These are phyloP conservation scores for Eilema caniola DNA, from an alignment of 2,888 invertebrate genomes.

Conservation along the genomic window DNA sequence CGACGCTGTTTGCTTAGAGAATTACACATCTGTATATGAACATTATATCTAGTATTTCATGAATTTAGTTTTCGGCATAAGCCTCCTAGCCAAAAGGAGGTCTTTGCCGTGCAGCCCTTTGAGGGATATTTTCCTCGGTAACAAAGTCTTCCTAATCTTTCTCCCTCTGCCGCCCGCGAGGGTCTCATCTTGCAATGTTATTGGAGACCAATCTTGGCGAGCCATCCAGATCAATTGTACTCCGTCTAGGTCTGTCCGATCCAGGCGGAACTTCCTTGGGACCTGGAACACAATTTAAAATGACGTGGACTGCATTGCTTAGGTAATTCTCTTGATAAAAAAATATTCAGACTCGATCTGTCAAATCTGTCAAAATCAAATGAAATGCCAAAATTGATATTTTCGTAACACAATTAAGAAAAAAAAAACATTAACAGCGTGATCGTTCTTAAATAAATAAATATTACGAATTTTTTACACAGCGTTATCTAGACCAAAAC, in stretches of 20 bases:
- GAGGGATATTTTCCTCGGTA: neutral
- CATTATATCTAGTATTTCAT: neutral
- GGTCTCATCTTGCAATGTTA: neutral
- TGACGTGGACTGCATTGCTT: no score
- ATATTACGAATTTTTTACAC: no score
- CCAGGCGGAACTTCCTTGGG: neutral
- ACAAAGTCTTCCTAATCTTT: neutral
- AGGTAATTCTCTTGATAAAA: no score
- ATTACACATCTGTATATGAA: no score
- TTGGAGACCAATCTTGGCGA: neutral
- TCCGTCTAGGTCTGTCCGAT: neutral
- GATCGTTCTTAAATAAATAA: no score
- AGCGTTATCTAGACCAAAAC: no score
- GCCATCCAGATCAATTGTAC: conserved; percentile 1
- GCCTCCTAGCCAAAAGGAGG: neutral
- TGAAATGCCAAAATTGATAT: no score
- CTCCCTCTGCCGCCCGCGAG: neutral
- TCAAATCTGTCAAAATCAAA: no score
- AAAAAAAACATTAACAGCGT: no score
- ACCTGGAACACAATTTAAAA: neutral
- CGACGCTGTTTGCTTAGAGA: no score
- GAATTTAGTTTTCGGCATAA: conserved; percentile 9
- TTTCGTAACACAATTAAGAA: no score
- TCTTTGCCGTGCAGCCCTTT: neutral
- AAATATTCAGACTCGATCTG: no score